phyloP scores from a whole-genome alignment of 2,113 vertebrate species.

The Syrrhaptes paradoxus region DNA sequence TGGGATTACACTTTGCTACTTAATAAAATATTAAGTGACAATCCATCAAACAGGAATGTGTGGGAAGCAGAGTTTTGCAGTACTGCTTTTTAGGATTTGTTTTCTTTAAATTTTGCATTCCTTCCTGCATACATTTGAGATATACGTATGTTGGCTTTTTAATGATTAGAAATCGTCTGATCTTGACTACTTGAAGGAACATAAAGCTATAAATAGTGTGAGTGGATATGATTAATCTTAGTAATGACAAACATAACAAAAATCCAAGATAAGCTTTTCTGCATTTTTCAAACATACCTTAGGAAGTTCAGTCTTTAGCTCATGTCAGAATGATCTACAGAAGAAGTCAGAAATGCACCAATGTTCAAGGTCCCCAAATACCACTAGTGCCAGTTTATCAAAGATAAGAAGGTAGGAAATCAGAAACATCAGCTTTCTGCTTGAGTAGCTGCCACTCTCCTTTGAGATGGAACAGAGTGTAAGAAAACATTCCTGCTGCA shows the following conservation, averaged over 20 bases:
- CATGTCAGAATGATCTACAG: neutral
- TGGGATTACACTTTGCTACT: slow-evolving; percentile 24
- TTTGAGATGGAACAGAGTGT: neutral
- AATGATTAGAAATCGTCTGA: slow-evolving; percentile 52
- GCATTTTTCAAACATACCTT: neutral
- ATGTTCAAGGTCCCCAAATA: neutral
- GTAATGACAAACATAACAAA: slow-evolving; percentile 33
- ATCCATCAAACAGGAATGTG: slow-evolving; percentile 14
- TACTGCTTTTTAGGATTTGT: slow-evolving; percentile 34
- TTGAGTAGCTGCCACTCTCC: neutral
- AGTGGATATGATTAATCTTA: slow-evolving; percentile 7
- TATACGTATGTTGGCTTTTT: neutral
- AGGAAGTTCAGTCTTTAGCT: neutral
- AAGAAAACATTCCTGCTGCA: neutral
- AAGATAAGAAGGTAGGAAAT: neutral
- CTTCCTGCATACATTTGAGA: neutral
- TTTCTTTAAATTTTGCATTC: slow-evolving; percentile 20
- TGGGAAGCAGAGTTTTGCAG: neutral
- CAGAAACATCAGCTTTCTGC: neutral
- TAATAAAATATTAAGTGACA: slow-evolving; percentile 47
- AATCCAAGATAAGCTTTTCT: neutral
- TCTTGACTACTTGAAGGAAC: slow-evolving; percentile 46
- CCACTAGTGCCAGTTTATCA: neutral
- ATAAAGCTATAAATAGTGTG: slow-evolving; percentile 30
- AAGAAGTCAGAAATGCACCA: neutral